Base-by-base conservation (phyloP, 2,797 vertebrate genomes). In the Enteromius treurensis region DNA sequence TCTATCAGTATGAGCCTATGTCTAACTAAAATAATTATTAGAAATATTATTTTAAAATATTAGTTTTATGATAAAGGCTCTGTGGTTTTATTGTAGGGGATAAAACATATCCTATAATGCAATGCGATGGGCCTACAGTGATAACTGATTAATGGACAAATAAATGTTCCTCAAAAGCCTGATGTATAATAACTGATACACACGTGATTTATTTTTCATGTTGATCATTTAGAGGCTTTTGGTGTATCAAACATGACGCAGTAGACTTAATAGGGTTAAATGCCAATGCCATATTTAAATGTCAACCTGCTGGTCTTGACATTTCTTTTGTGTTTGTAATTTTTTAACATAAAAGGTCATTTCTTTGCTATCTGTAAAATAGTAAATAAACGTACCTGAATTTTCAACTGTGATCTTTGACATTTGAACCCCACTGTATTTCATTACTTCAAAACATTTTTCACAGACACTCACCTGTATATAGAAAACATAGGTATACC, bases 401-500 rank as follows among this genome's bases (percentile, higher is more conserved):
- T 69, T 69, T 45, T 69, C 40, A 45, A 13, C 14, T 47, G 40
- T 17, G 40, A 14, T 47, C 14, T 70, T 15, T 23, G 14, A 47
- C 29, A 9, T 70, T 70, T 47, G 40, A 45, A 17, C n/a, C 3
- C 13, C n/a, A 47, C 42, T 47, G 13, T 14, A 11, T 68, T 40
- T n/a, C 19, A 5, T 40, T 13, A n/a, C 21, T 67, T 37, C 40
- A 26, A 92, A 87, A 85, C 78, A 5, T 96, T 96, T 89, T 95
- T 95, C 77, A 94, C 93, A 3, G 96, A 97, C 58, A 94, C 96
- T 14, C 96, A 97, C 90, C 89, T 99, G 85, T 89, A 91, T 89
- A 94, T 99, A 0, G 95, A 95, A 17, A 92, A 89, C 21, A 69
- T 96, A 74, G 86, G 95, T 60, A 95, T 99, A 62, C 97, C 97